Percentiles rank a stretch among this genome's conserved stretches.
These are phyloP conservation scores for Drosophila parthenogenetica DNA, from an alignment of 2,888 invertebrate genomes.

Conservation along the genomic window DNA sequence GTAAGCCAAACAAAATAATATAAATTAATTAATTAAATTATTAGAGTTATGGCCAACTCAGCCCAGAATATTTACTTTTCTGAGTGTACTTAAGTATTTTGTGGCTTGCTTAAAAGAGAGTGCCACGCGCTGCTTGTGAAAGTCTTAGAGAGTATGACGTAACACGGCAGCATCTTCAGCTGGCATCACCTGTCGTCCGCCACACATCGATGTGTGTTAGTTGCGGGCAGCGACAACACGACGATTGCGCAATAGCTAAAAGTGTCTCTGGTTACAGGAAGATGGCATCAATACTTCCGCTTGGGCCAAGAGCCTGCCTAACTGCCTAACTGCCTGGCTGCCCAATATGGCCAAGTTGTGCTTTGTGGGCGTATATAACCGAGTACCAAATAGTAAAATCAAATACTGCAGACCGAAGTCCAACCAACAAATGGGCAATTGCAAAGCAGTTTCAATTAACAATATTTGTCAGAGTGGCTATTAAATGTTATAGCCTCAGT, in stretches of 20 bases:
- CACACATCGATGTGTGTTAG: constrained; percentile 46
- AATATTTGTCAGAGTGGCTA: constrained; percentile 67
- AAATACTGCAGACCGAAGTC: not conserved
- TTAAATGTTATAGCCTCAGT: constrained; percentile 52
- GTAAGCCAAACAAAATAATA: too few species aligned
- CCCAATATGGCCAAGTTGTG: not conserved
- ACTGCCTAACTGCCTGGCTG: not conserved
- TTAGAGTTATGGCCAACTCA: too few species aligned
- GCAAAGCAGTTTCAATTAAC: constrained; percentile 59
- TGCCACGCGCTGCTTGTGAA: constrained; percentile 42
- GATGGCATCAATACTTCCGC: constrained; percentile 58
- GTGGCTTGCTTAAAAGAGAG: constrained; percentile 18
- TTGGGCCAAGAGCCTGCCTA: constrained; percentile 4
- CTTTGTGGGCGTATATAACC: constrained; percentile 27
- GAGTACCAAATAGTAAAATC: constrained; percentile 8
- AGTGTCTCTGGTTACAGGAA: constrained; percentile 61
- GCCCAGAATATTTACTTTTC: not conserved
- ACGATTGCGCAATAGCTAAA: constrained; percentile 67
- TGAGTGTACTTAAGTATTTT: constrained; percentile 16
- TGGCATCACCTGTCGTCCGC: constrained; percentile 19
- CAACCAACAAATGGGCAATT: constrained; percentile 7
- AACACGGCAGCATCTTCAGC: constrained; percentile 65
- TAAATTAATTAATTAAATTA: too few species aligned
- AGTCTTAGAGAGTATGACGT: constrained; percentile 56
- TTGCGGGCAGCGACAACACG: constrained; percentile 25